A percentile compares a stretch with the other conserved stretches of the same genome.
Conservation (phyloP, 2,888 invertebrate species). For the Dryomyza anilis region DNA sequence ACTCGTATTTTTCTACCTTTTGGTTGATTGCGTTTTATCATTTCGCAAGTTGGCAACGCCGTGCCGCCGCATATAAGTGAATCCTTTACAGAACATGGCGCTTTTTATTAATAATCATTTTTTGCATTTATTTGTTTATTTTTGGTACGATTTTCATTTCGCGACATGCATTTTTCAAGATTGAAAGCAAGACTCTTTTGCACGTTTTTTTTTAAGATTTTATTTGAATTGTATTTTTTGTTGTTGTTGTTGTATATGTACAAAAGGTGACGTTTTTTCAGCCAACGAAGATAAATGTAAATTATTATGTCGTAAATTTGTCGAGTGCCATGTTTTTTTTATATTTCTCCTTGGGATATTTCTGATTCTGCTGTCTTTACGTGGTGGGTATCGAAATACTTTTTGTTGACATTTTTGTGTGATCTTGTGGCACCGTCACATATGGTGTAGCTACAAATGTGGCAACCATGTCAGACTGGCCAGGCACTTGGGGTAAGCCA, state of each 20-base stretch:
- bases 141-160: constrained; percentile 23
- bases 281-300: constrained; percentile 58
- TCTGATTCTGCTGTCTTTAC: constrained; percentile 10
- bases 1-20: too few species aligned
- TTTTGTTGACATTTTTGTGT: constrained; percentile 28
- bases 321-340: constrained; percentile 41
- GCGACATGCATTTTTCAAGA: constrained; percentile 25
- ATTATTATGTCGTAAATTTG: constrained; percentile 58
- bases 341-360: constrained; percentile 18
- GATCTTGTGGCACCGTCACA: constrained; percentile 5
- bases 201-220: constrained; percentile 15
- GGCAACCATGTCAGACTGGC: neutral
- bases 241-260: constrained; percentile 31
- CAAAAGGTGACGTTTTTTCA: constrained; percentile 36
- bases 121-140: constrained; percentile 19
- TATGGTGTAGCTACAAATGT: neutral
- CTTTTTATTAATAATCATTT: constrained; percentile 25
- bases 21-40: too few species aligned
- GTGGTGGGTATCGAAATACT: constrained; percentile 32
- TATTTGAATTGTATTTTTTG: constrained; percentile 32
- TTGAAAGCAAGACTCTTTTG: constrained; percentile 32
- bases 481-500: constrained; percentile 1
- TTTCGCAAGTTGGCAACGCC: neutral
- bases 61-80: neutral
- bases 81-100: constrained; percentile 27